These are phyloP conservation scores for Mylabris sibirica DNA, from an alignment of 2,888 invertebrate genomes.

Conservation along the genomic window DNA sequence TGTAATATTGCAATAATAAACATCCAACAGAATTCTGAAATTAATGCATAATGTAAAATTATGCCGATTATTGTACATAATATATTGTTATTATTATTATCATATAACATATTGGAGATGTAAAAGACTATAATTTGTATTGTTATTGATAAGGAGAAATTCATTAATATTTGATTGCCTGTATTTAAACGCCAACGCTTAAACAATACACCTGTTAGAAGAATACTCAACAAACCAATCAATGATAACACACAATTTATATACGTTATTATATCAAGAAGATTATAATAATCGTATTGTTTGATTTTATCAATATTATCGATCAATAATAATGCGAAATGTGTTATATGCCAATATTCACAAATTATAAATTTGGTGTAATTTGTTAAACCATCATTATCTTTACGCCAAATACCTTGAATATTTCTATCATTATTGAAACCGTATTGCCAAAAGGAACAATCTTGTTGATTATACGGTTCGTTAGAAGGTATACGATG, in stretches of 20 bases:
- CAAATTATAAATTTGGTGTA: conserved; percentile 60
- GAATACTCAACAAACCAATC: conserved; percentile 63
- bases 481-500: conserved; percentile 3
- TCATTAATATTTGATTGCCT: conserved; percentile 55
- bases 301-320: conserved; percentile 15
- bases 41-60: conserved; percentile 71
- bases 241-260: conserved; percentile 65
- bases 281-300: conserved; percentile 40
- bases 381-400: conserved; percentile 45
- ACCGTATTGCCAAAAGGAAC: conserved; percentile 64
- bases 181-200: conserved; percentile 67
- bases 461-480: conserved; percentile 37
- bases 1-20: conserved; percentile 73
- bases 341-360: conserved; percentile 66
- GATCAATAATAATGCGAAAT: conserved; percentile 60
- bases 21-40: conserved; percentile 78
- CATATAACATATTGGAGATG: conserved; percentile 49
- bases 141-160: conserved; percentile 51
- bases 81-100: conserved; percentile 56
- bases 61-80: conserved; percentile 68
- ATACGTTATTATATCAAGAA: conserved; percentile 63
- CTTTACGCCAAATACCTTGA: conserved; percentile 58
- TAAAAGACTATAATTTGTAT: conserved; percentile 55
- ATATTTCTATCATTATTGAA: conserved; percentile 34
- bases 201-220: conserved; percentile 65